Evolutionary conservation across 2,888 invertebrate species (phyloP), one percentile per base, ranked within the genome.

Genomic region (Sphinx pinastri): DNA sequence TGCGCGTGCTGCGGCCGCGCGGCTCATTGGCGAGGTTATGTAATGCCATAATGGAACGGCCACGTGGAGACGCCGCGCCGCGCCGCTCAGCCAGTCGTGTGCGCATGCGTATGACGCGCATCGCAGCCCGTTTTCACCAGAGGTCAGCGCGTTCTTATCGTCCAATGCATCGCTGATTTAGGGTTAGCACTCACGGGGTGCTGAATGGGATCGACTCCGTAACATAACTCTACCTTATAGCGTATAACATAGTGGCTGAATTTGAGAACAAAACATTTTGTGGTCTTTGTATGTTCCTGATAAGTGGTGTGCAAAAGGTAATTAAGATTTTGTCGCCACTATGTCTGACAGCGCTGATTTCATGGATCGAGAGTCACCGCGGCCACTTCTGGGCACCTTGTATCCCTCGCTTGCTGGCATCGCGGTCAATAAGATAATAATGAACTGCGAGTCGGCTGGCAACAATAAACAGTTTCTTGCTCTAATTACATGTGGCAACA

Each of bases 401-500:
- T 11, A 55, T 7, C 47, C 19, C 45, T 1, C 58, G 58, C 31
- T n/a, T 13, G 5, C 57, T 45, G 59, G 69, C 69, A 72, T 74
- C 72, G 75, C 71, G 72, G 70, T 68, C 76, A 73, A 71, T 74
- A 72, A 19, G 58, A 12, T 14, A 14, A 58, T 14, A 51, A 51
- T 51, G 31, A 31, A 31, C 25, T 13, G 31, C 38, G 31, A 14
- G 25, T 58, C 12, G 47, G 49, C 19, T 47, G 19, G 47, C 72
- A 74, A 78, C 79, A 79, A 81, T 81, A 79, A 82, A 83, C 79
- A 80, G 85, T 83, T 86, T 79, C 86, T 86, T 85, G 86, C 78
- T 84, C 86, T 83, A 85, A 83, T 86, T 87, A 83, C 84, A 79
- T 79, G 77, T 81, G 81, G 81, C 84, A 49, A 83, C 85, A 81